These are phyloP conservation scores for Lacanobia oleracea DNA, from an alignment of 2,888 invertebrate genomes.

Conservation along the genomic window DNA sequence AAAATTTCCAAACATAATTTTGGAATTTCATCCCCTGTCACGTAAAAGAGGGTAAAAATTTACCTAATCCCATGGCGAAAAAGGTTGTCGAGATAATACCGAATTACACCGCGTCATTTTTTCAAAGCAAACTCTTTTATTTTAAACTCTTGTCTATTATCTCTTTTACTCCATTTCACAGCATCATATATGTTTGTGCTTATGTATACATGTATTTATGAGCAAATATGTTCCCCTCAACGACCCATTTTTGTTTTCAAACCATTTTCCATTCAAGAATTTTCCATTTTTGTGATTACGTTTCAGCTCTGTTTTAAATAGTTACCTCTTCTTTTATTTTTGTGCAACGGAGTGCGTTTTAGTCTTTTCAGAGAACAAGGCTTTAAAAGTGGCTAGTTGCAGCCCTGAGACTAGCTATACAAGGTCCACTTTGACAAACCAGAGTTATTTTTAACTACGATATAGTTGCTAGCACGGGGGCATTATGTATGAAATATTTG, in stretches of 20 bases:
- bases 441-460: too few relatives aligned
- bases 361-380: background rate
- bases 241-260: constrained; percentile 20
- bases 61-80: constrained; percentile 15
- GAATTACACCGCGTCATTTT: constrained; percentile 10
- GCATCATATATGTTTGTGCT: background rate
- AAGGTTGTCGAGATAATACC: constrained; percentile 10
- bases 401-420: background rate
- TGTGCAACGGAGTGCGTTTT: background rate
- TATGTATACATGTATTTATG: background rate
- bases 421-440: too few relatives aligned
- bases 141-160: constrained; percentile 28
- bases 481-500: too few relatives aligned
- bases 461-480: too few relatives aligned
- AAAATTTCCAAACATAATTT: background rate
- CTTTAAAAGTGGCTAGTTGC: background rate
- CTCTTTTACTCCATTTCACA: constrained; percentile 39
- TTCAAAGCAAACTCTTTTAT: constrained; percentile 11
- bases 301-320: constrained; percentile 6
- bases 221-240: background rate
- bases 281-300: constrained; percentile 19
- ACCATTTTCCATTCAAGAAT: constrained; percentile 3
- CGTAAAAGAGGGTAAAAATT: background rate
- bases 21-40: background rate
- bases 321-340: constrained; percentile 18